A percentile compares a stretch with the other conserved stretches of the same genome.
These are phyloP conservation scores for Arenaria interpres DNA, from an alignment of 2,113 vertebrate genomes.

Conservation along the genomic window DNA sequence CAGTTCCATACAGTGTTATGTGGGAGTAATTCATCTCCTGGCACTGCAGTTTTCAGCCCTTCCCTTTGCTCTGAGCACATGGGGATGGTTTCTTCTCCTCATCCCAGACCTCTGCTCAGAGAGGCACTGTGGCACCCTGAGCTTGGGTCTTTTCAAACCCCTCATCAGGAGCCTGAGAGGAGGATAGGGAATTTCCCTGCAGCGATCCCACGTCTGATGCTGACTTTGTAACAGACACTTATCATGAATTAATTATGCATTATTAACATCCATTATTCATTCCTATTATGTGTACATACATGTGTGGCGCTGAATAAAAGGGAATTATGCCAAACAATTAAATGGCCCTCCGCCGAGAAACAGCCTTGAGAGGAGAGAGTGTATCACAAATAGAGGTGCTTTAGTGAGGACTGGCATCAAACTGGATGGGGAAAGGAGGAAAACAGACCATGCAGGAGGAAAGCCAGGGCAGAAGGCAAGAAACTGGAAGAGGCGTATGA, in stretches of 20 bases:
- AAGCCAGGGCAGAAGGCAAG: not conserved
- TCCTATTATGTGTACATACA: not conserved
- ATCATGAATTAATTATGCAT: not conserved
- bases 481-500: not conserved
- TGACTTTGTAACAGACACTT: not conserved
- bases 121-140: rapidly evolving
- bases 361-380: not conserved
- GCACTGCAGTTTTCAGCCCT: not conserved
- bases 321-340: not conserved
- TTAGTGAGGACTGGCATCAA: not conserved
- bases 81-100: not conserved
- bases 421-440: not conserved
- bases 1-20: not conserved
- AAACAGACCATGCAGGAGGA: not conserved
- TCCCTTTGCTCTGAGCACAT: not conserved
- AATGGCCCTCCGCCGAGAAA: not conserved
- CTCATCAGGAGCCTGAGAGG: rapidly evolving
- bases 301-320: not conserved
- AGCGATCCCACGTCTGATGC: not conserved
- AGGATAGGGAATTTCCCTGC: not conserved
- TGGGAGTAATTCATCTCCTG: not conserved
- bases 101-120: not conserved
- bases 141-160: not conserved
- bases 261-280: slow-evolving; percentile 6
- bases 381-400: not conserved